Evolutionary conservation across 2,113 vertebrate species (phyloP), one percentile per base, ranked within the genome.

Genomic region (Maccullochella peelii): DNA sequence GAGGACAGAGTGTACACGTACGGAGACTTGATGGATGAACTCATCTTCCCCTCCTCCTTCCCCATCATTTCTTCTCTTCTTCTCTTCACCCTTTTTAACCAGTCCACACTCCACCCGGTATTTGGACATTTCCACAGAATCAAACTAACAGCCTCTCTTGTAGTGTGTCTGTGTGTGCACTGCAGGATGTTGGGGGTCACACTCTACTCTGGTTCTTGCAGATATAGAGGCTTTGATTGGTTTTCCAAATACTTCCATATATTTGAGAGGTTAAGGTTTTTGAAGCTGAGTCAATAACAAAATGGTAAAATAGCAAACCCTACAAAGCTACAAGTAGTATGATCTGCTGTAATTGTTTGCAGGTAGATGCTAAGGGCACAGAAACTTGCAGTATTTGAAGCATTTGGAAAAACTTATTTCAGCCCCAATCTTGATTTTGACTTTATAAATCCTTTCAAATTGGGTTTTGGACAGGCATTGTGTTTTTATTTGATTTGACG

Each of bases 1-100:
- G 94, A 94, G 95, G 94, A 95, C 94, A 95, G 89, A 94, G 95
- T 94, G 97, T 97, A 97, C 87, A 97, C 94, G 97, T 99, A 98
- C 86, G 97, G 96, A 94, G 95, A 94, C 93, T 92, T 86, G 93
- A 90, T 91, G 95, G 96, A 94, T 92, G 93, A 90, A 88, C 84
- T 91, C 70, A 57, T 92, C 88, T 81, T 82, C 63, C 75, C 65
- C 70, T 79, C 65, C 70, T 79, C 68, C 84, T 73, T 18, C 78
- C 77, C 76, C 86, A 65, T 87, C 85, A 82, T 78, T 77, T 61
- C 75, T 72, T 71, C 76, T 84, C 82, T 65, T 78, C 82, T 74
- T 67, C 80, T 79, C 82, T 40, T 61, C 78, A 67, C 25, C 75
- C 73, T n/a, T 71, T 91, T 83, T 92, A 92, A 92, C 92, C 84